Conservation (phyloP, 2,888 invertebrate genomes). For the Hemistola chrysoprasaria region DNA sequence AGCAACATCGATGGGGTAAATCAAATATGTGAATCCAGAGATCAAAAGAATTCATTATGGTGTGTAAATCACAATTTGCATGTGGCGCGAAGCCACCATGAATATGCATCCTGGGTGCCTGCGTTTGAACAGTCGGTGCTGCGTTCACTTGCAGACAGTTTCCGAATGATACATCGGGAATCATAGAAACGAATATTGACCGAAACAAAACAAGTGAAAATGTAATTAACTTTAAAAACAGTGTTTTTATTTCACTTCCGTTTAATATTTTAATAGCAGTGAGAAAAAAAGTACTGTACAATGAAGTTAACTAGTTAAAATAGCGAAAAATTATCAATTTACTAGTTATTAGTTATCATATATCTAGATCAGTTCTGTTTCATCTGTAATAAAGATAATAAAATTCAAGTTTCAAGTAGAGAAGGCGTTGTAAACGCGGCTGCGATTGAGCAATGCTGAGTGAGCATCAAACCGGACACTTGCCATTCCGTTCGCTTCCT, state of each 20-base stretch:
- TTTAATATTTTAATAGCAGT: no score
- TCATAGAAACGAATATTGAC: background rate
- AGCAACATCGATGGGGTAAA: conserved; percentile 77
- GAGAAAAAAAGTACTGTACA: no score
- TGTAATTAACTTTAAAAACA: no score
- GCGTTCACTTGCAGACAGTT: conserved; percentile 42
- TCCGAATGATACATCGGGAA: background rate
- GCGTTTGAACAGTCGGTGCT: conserved; percentile 69
- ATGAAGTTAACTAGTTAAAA: no score
- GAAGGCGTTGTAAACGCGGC: conserved; percentile 34
- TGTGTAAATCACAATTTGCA: conserved; percentile 82
- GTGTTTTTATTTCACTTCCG: no score
- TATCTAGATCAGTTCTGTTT: no score
- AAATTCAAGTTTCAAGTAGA: conserved; percentile 14
- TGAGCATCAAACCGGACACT: conserved; percentile 75
- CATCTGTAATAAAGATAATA: no score
- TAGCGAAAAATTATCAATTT: no score
- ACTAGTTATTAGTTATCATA: no score
- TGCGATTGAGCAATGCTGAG: conserved; percentile 64
- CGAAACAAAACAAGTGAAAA: no score
- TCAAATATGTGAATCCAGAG: conserved; percentile 81
- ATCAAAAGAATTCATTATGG: conserved; percentile 83
- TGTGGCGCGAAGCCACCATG: conserved; percentile 74
- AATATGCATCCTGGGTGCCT: conserved; percentile 76
- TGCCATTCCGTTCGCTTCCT: conserved; percentile 79